Percentiles rank a stretch among this genome's conserved stretches.
These are phyloP conservation scores for Apamea epomidion DNA, from an alignment of 2,888 invertebrate genomes.

Conservation along the genomic window DNA sequence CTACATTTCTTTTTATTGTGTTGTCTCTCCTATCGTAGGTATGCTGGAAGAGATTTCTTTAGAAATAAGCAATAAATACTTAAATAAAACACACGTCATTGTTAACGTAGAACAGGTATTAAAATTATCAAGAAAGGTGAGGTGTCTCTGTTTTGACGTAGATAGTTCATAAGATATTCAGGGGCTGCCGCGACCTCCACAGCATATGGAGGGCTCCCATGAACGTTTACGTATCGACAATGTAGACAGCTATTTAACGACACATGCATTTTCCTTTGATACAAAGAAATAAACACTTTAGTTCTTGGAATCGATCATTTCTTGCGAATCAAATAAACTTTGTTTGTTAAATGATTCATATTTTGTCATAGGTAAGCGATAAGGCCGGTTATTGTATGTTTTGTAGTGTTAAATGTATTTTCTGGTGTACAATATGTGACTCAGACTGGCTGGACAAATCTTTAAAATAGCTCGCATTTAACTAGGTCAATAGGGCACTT, in stretches of 20 bases:
- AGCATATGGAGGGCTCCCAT: constrained; percentile 70
- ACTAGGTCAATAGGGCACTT: too few relatives aligned
- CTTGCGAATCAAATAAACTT: neutral
- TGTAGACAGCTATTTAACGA: constrained; percentile 50
- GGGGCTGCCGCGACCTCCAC: constrained; percentile 64
- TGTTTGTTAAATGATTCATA: neutral
- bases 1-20: too few relatives aligned
- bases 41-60: too few relatives aligned
- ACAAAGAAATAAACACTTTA: constrained; percentile 9
- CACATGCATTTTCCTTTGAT: constrained; percentile 23
- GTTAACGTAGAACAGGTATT: constrained; percentile 26
- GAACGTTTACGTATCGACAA: constrained; percentile 38
- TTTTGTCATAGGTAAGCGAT: neutral
- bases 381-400: neutral
- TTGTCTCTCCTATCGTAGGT: too few relatives aligned
- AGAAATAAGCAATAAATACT: too few relatives aligned
- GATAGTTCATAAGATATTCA: constrained; percentile 69
- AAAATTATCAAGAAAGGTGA: constrained; percentile 29
- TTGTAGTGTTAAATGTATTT: neutral
- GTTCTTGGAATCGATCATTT: constrained; percentile 9
- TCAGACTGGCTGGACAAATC: too few relatives aligned
- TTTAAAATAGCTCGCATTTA: too few relatives aligned
- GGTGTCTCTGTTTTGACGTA: constrained; percentile 34
- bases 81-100: constrained; percentile 6
- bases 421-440: neutral